A percentile compares a stretch with the other conserved stretches of the same genome.
Evolutionary conservation across 92 coral and sea anemone species (phyloP).

Genomic region (Hydrozoanthus gracilis): DNA sequence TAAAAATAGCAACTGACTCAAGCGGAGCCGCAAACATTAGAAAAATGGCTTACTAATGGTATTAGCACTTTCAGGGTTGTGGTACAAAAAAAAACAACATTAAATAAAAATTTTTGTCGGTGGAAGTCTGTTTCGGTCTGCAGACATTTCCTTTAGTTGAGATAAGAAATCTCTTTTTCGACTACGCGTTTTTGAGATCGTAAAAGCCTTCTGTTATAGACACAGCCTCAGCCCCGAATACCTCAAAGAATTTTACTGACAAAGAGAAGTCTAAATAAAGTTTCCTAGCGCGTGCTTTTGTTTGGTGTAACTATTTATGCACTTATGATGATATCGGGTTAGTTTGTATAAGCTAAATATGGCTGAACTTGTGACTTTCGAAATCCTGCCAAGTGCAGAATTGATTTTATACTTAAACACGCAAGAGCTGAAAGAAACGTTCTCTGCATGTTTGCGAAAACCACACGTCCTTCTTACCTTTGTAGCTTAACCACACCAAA

Average conservation of each 20-base stretch:
- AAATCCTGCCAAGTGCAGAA: not conserved
- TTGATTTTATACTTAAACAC: not conserved
- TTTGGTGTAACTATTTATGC: not conserved
- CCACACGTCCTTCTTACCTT: conserved; percentile 4
- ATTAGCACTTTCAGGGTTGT: too few species aligned
- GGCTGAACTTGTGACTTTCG: not conserved
- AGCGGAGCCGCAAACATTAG: too few species aligned
- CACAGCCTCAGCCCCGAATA: not conserved
- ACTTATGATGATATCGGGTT: not conserved
- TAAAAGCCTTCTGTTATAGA: not conserved
- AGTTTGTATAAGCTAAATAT: not conserved
- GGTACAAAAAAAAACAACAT: too few species aligned
- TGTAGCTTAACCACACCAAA: not conserved
- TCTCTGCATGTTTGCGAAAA: not conserved
- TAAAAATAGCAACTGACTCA: too few species aligned
- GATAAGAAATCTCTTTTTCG: too few species aligned
- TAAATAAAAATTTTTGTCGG: too few species aligned
- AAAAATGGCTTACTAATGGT: too few species aligned
- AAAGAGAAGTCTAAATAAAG: not conserved
- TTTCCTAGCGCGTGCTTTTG: not conserved
- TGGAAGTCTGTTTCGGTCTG: too few species aligned
- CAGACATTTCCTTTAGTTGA: too few species aligned
- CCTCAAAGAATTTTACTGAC: not conserved
- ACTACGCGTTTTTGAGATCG: too few species aligned
- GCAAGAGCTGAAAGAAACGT: not conserved